Evolutionary conservation across 2,797 vertebrate genomes (phyloP), one percentile per base, ranked within the genome.

Genomic region (Otolemur crassicaudatus): DNA sequence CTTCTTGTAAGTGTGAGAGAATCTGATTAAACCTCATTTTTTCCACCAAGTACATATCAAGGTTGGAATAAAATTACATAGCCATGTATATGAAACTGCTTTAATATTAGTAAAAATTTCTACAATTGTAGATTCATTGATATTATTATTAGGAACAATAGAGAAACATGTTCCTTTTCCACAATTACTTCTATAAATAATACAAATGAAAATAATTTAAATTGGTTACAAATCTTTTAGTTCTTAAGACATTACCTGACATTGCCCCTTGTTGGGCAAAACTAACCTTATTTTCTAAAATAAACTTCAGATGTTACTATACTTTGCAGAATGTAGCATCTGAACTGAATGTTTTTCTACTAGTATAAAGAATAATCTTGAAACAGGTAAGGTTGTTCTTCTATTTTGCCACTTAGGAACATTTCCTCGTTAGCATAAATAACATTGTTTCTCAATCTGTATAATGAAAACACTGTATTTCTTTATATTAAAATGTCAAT

Each of bases 101-200:
- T 69, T 46, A 29, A 40, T 63, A 87, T 49, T 43, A 87, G 7
- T 58, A 60, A 89, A 63, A 29, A 17, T 1, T 23, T 87, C 31
- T 88, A 23, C 53, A 12, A 22, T 43, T 86, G 2, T 49, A 72
- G 31, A 20, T 60, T 83, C 16, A 25, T 56, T 72, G 10, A 82
- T 87, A 86, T 40, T 93, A 40, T 5, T 73, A 29, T 34, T 94
- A 27, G 72, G 14, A 70, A 94, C 84, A 94, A 43, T 53, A 67
- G 7, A 5, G 43, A 69, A 56, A 25, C 6, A 13, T 11, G 34
- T 27, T 8, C 2, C 11, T 9, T 65, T 87, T 90, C 53, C 90
- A 90, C 43, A 69, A 86, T 73, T 88, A 70, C 9, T 65, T 16
- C 25, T 23, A 46, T 0, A 34, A 76, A 46, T n/a, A 4, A 34